Evolutionary conservation across 2,888 invertebrate genomes (phyloP), one percentile per base, ranked within the genome.

Genomic region (Eupsilia transversa): DNA sequence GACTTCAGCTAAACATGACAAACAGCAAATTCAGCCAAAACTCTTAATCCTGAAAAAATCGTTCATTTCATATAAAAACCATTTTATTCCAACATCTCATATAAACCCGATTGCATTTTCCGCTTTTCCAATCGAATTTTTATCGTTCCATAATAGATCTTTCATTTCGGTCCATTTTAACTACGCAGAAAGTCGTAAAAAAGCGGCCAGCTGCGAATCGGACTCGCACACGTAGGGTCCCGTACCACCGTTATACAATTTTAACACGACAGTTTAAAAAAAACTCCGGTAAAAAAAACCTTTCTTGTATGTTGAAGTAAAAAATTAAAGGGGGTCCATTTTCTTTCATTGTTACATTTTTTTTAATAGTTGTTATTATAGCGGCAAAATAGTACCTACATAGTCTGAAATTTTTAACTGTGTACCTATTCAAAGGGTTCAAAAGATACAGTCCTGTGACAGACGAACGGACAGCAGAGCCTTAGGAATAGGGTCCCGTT

Each of bases 121-220:
- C 72, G 80, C 76, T 82, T 82, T 82, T 67, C 80, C 80, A 77
- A 87, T 83, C 85, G 87, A 76, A 84, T 76, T 90, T 88, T 85
- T 89, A 89, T 90, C 80, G 82, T 52, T 67, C 65, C 78, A 77
- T 86, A 87, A 88, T 87, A 87, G 87, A 84, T 85, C 77, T 86
- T 82, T 82, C 84, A 88, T 87, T 77, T 77, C 77, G 72, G 76
- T 68, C 67, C 84, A 38, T 82, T 82, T 85, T 88, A 86, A 88
- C 84, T 86, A 77, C 83, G 76, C 14, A 54, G 57, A 77, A 68
- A 77, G 68, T 76, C 83, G 69, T 85, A 87, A 88, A 85, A 85
- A 75, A 17, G 27, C 56, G 30, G 56, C 30, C 56, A 56, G 30
- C 17, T 56, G 20, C 30, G 56, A 56, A 9, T 30, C 7, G 7